Conservation (phyloP, 2,888 invertebrate genomes). For the Cheilosia vernalis region DNA sequence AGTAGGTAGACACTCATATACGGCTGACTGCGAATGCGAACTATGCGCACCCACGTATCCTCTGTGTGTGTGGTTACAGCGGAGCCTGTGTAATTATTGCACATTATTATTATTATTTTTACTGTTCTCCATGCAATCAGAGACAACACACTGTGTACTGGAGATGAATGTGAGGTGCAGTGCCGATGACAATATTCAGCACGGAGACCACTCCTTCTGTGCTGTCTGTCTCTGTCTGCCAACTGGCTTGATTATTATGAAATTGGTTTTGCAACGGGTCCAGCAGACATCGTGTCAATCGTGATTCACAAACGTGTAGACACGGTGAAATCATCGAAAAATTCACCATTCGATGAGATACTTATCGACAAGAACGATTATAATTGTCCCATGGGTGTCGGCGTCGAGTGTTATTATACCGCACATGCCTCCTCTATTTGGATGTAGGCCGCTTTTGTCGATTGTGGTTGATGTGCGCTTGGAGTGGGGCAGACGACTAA, state of each 20-base stretch:
- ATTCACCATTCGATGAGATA: slow-evolving; percentile 64
- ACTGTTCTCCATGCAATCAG: slow-evolving; percentile 34
- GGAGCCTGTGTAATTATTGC: slow-evolving; percentile 59
- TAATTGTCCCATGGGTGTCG: slow-evolving; percentile 64
- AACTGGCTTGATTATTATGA: slow-evolving; percentile 57
- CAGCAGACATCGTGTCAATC: slow-evolving; percentile 62
- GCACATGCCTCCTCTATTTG: slow-evolving; percentile 7
- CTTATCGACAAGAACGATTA: slow-evolving; percentile 70
- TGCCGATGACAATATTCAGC: slow-evolving; percentile 17
- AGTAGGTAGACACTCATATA: not conserved
- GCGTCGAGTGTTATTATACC: slow-evolving; percentile 50
- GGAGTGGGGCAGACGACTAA: slow-evolving; percentile 13
- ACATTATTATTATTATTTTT: slow-evolving; percentile 70
- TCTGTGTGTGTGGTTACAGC: slow-evolving; percentile 49
- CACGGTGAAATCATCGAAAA: slow-evolving; percentile 63
- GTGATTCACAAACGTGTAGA: slow-evolving; percentile 71
- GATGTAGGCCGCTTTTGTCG: slow-evolving; percentile 60
- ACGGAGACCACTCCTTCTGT: slow-evolving; percentile 25
- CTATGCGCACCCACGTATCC: slow-evolving; percentile 30
- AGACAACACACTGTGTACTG: not conserved
- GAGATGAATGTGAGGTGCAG: slow-evolving; percentile 35
- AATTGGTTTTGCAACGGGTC: slow-evolving; percentile 55
- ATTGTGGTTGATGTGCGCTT: slow-evolving; percentile 46
- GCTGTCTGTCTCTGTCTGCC: slow-evolving; percentile 2
- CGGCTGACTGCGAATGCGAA: slow-evolving; percentile 16